Conservation (phyloP, 1,140 invertebrate genomes). For the Stegodyphus mimosarum region DNA sequence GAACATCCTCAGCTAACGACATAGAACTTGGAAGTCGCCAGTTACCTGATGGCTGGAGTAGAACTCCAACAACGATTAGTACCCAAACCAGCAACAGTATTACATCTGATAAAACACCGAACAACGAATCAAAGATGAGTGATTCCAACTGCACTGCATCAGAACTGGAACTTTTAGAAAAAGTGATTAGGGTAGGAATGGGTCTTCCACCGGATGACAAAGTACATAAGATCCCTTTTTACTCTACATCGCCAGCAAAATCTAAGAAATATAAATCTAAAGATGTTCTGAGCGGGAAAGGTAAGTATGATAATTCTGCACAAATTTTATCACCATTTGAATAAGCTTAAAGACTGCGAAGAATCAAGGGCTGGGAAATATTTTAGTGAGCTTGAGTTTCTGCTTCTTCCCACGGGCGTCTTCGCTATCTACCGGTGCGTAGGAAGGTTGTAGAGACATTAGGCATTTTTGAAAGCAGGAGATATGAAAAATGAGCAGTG, state of each 20-base stretch:
- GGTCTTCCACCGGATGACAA: slow-evolving; percentile 10
- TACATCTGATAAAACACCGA: background rate
- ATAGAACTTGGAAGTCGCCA: background rate
- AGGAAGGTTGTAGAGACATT: too few species aligned
- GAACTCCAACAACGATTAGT: background rate
- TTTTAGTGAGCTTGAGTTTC: too few species aligned
- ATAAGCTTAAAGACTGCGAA: too few species aligned
- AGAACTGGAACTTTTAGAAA: slow-evolving; percentile 29
- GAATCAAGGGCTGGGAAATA: too few species aligned
- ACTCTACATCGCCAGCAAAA: slow-evolving; percentile 14
- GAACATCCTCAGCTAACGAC: background rate
- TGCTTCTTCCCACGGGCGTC: too few species aligned
- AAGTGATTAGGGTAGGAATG: slow-evolving; percentile 42
- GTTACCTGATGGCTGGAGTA: slow-evolving; percentile 41
- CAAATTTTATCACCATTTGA: too few species aligned
- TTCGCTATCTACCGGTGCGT: too few species aligned
- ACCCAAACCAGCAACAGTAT: background rate
- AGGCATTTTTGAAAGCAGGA: too few species aligned
- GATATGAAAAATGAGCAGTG: too few species aligned
- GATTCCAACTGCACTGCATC: slow-evolving; percentile 16
- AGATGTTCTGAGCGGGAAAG: slow-evolving; percentile 57
- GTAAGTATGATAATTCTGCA: background rate
- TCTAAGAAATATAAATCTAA: slow-evolving; percentile 29
- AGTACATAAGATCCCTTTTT: background rate
- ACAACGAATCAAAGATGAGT: background rate